Evolutionary conservation across 2,888 invertebrate genomes (phyloP).

Genomic region (Liposcelis brunnea): DNA sequence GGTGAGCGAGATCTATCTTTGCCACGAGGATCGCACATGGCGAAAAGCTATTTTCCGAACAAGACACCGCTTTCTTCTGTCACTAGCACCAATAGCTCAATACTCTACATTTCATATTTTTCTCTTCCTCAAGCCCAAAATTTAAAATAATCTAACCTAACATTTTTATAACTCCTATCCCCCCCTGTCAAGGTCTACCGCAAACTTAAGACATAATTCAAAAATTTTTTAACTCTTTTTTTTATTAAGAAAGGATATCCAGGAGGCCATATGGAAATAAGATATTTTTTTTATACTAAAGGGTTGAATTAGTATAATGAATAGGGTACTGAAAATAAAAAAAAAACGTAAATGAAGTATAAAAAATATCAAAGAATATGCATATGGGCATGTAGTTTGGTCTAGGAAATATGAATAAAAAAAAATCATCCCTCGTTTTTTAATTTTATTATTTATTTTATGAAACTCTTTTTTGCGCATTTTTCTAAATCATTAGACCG

Average conservation of each 20-base stretch:
- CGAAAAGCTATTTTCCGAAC: too few relatives aligned
- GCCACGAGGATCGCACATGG: too few relatives aligned
- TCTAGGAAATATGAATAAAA: not conserved
- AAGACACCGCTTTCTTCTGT: too few relatives aligned
- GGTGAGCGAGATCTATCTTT: too few relatives aligned
- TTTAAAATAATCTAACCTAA: not conserved
- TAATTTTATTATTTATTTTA: too few relatives aligned
- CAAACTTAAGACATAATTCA: not conserved
- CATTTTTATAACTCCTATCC: not conserved
- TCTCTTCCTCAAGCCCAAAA: not conserved
- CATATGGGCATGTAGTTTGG: slow-evolving; percentile 2
- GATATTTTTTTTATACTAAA: slow-evolving; percentile 2
- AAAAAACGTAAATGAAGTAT: not conserved
- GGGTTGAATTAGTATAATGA: not conserved
- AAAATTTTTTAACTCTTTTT: not conserved
- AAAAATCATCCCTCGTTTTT: too few relatives aligned
- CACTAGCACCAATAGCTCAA: too few relatives aligned
- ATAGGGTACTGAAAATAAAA: not conserved
- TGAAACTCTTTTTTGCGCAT: not conserved
- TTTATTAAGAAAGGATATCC: too few relatives aligned
- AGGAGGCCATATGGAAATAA: slow-evolving; percentile 4
- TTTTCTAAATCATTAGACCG: slow-evolving; percentile 6
- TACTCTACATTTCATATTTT: too few relatives aligned
- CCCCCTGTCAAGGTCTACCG: not conserved
- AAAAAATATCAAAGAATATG: slow-evolving; percentile 1